Base-by-base conservation (phyloP, 2,797 vertebrate species). In the Dallia pectoralis region DNA sequence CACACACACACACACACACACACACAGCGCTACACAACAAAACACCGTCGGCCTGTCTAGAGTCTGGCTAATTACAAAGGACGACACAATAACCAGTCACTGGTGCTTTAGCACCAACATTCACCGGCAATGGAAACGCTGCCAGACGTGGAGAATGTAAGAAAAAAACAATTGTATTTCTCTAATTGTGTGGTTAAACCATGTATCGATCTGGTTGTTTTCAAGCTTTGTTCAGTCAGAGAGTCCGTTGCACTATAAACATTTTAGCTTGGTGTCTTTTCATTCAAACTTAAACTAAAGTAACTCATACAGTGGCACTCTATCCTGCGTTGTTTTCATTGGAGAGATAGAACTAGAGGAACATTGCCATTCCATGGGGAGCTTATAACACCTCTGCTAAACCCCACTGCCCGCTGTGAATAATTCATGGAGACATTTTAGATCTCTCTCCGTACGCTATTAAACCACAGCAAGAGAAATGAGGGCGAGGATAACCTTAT, bases 341-440 rank as follows among this genome's bases (percentile, higher is more conserved):
- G 56, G 19, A 79, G 49, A 29, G 53, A 27, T 70, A 74, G 56
- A 72, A 72, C 63, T 80, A 53, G 61, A 74, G 47, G 48, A 48
- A 73, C 36, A 71, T 76, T 59, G 80, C 82, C 76, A 66, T 72
- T 86, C 84, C 84, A 81, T 75, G 25, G 79, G 84, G 83, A 87
- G 83, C 66, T 82, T 76, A 84, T 86, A 88, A 87, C 78, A 79
- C 64, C 79, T 82, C 84, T 87, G 85, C 83, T 88, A 81, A 79
- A 80, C 71, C 67, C 74, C 32, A 71, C 77, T 77, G 85, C 84
- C 82, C 80, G 70, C 91, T 90, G 89, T 96, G 92, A 97, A 96
- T 95, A 95, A 96, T 96, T 95, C 89, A 96, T 95, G 89, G 86
- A 86, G 90, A 93, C 92, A 94, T 94, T 94, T 94, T 93, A 92